Evolutionary conservation across 2,797 vertebrate genomes (phyloP), one percentile per base, ranked within the genome.

Genomic region (Staurois parvus): DNA sequence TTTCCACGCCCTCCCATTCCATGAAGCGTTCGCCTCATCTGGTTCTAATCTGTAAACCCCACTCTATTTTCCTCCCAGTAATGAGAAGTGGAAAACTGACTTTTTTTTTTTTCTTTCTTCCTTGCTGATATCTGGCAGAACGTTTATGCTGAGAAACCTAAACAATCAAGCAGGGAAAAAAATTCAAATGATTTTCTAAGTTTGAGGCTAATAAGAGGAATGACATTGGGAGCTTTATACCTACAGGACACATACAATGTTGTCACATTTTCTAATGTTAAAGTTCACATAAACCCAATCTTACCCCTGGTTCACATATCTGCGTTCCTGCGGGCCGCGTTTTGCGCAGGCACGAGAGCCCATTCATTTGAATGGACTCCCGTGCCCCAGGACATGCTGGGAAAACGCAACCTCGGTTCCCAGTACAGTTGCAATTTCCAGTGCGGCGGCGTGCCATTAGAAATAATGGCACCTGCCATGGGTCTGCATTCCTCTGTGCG

Each of bases 1-100:
- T 68, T 48, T 45, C 70, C 56, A 70, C 81, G 45, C 17, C 88
- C 85, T 85, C 76, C 79, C 8, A 0, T 0, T 4, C 40, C n/a
- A 66, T 59, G 76, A 84, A 1, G 32, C 21, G 52, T 77, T 42
- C 77, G n/a, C 45, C 73, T 84, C 85, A 4, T 37, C 79, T 83
- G 26, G 0, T 85, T 78, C 85, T 48, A 82, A 0, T 30, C 48
- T 76, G 64, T 72, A 52, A 24, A 17, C 15, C 32, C 48, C 76
- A 77, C n/a, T 34, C 10, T 79, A 75, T 70, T 19, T 76, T 67
- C 78, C 64, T 32, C 67, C 29, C 76, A 28, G 59, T 81, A 74
- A 75, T 45, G 13, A 76, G 79, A 88, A 79, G 52, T 86, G 84
- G 84, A 86, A 81, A 86, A 81, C 72, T 66, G 79, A 81, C 68